Evolutionary conservation across 2,888 invertebrate species (phyloP), one percentile per base, ranked within the genome.

Genomic region (Prosopocoilus inquinatus): DNA sequence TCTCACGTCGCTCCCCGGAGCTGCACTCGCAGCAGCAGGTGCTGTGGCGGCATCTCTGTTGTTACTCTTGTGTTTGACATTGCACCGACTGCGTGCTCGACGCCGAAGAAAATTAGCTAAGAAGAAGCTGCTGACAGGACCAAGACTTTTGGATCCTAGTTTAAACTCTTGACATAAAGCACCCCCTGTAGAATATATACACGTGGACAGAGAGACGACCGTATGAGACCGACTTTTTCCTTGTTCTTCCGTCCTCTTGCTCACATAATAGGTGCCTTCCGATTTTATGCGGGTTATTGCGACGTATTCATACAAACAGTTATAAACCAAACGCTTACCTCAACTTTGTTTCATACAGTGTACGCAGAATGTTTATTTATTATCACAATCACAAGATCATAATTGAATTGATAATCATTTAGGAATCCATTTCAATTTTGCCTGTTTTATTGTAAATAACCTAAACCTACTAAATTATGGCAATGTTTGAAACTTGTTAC

Each of bases 131-230:
- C 67, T 77, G 50, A 74, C 77, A 60, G 68, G 63, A 80, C 89
- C 68, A 84, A 88, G 72, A 68, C 79, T 88, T 55, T 80, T 86
- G 67, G 87, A 86, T 71, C 82, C 84, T 59, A 83, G 82, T 64
- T 81, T 83, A 36, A 80, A 82, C 71, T 92, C 93, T 85, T 93
- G 93, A 93, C 92, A 91, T 72, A 90, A 90, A 79, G 86, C 90
- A 82, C 88, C 90, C 81, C 88, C 90, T 83, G 92, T 93, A 84
- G 93, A 93, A 78, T 93, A 90, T 79, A 93, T 93, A 75, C 91
- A 92, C 80, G 90, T 93, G 81, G 93, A 94, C 81, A 88, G 92
- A 78, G 93, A 93, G 82, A 93, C 93, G 76, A 93, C 93, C 71
- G 93, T 94, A 84, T 91, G 87, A 89, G 82, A 70, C 67, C 69